These are phyloP conservation scores for Atherinomorus stipes DNA, from an alignment of 2,113 vertebrate genomes.

Conservation along the genomic window DNA sequence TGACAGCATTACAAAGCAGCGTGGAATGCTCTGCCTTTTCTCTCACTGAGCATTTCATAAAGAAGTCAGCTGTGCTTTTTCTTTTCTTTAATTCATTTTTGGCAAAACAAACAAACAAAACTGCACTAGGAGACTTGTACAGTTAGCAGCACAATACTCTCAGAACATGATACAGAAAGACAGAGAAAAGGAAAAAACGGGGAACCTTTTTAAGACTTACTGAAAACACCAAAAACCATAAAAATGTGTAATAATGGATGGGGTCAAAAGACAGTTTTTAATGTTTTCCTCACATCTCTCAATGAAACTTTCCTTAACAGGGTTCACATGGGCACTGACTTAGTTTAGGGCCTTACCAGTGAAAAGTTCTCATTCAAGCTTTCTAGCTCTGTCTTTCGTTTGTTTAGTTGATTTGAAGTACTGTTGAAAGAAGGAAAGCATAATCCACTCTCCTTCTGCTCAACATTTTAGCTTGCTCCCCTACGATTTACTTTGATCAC, in stretches of 20 bases:
- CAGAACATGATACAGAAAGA: constrained; percentile 21
- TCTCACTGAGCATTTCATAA: constrained; percentile 39
- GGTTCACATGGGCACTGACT: neutral
- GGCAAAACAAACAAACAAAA: constrained; percentile 4
- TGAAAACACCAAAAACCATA: constrained; percentile 14
- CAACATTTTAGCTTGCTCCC: neutral
- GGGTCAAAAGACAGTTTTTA: neutral
- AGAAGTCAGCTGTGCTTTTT: constrained; percentile 21
- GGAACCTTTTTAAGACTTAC: neutral
- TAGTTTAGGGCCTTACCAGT: neutral
- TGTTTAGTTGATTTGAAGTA: neutral
- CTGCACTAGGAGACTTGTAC: constrained; percentile 38
- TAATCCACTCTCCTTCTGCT: neutral
- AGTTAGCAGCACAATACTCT: constrained; percentile 37
- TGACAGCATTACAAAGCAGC: constrained; percentile 71
- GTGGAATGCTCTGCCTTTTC: constrained; percentile 55
- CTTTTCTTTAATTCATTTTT: constrained; percentile 28
- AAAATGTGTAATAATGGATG: constrained; percentile 12
- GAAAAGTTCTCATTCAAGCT: neutral
- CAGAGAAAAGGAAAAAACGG: neutral
- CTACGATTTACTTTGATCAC: neutral
- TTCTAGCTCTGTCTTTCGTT: neutral
- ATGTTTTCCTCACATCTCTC: neutral
- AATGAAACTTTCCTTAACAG: neutral
- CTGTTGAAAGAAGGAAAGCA: neutral